Percentiles rank a stretch among this genome's conserved stretches.
phyloP scores from a whole-genome alignment of 2,888 invertebrate species.

The Spisula solida region DNA sequence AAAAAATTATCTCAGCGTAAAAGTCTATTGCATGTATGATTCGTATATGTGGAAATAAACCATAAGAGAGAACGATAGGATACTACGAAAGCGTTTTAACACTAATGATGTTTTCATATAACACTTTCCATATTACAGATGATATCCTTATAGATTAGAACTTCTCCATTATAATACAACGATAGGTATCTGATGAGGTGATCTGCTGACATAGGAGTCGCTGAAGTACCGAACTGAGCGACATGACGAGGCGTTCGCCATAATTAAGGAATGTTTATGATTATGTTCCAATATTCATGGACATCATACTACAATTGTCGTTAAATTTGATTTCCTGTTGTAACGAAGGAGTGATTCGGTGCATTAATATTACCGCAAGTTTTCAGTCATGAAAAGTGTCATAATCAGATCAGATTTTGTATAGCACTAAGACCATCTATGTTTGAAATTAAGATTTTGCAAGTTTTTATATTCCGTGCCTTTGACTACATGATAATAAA shows the following conservation, averaged over 20 bases:
- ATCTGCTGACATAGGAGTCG: not conserved
- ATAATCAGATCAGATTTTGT: not conserved
- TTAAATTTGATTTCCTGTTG: not conserved
- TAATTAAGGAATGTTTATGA: not conserved
- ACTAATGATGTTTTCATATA: not conserved
- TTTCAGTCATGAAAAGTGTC: not conserved
- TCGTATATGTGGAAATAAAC: not conserved
- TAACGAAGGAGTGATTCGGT: not conserved
- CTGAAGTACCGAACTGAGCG: not conserved
- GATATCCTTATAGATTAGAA: not conserved
- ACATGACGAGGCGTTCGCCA: not conserved
- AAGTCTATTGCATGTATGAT: no score
- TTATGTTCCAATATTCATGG: not conserved
- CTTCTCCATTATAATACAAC: not conserved
- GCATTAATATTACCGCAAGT: not conserved
- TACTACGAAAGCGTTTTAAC: not conserved
- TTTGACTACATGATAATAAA: no score
- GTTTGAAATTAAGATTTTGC: no score
- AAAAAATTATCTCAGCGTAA: no score
- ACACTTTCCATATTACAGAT: not conserved
- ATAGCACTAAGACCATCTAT: no score
- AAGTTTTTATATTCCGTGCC: no score
- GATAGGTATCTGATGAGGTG: not conserved
- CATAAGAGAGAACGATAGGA: not conserved
- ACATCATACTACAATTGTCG: no score